Evolutionary conservation across 1,140 invertebrate genomes (phyloP), one percentile per base, ranked within the genome.

Genomic region (Helicoverpa zea): DNA sequence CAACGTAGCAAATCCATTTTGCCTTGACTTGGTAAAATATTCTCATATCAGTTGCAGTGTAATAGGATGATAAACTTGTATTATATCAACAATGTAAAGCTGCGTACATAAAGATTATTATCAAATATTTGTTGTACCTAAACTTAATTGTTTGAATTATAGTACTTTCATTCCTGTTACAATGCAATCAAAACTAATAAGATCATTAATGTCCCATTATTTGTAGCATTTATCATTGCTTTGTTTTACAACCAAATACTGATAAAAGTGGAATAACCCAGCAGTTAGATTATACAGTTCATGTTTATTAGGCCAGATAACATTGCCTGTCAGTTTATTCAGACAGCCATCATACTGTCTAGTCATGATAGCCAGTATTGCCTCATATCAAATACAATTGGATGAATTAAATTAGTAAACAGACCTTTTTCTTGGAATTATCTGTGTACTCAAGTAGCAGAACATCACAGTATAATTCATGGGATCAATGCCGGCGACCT

Each of bases 211-310:
- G 12, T 49, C n/a, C 64, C 43, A 16, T 68, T 68, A 68, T 68
- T 23, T 43, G 49, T 9, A 18, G 30, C n/a, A 23, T 49, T 29
- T 64, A n/a, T 43, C 35, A 43, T 43, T 43, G 35, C 35, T 43
- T 43, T 63, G 12, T n/a, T 64, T 30, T 49, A n/a, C 23, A 78
- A 66, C 59, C 35, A 52, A 64, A 76, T 30, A 72, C 68, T 72
- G 68, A 72, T 72, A 72, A 52, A 52, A 30, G 2, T 30, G 68
- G 47, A 72, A 54, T 72, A 72, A 72, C 68, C 68, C 35, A 64
- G 9, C 10, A 30, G 5, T 64, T 47, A 43, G 29, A 63, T 30
- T 47, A 47, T 30, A 43, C 43, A 64, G 35, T 64, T 35, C 35
- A 64, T 64, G 63, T 64, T 16, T 64, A 64, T 61, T 10, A 43